Conservation (phyloP, 2,797 vertebrate species). For the Semotilus atromaculatus region DNA sequence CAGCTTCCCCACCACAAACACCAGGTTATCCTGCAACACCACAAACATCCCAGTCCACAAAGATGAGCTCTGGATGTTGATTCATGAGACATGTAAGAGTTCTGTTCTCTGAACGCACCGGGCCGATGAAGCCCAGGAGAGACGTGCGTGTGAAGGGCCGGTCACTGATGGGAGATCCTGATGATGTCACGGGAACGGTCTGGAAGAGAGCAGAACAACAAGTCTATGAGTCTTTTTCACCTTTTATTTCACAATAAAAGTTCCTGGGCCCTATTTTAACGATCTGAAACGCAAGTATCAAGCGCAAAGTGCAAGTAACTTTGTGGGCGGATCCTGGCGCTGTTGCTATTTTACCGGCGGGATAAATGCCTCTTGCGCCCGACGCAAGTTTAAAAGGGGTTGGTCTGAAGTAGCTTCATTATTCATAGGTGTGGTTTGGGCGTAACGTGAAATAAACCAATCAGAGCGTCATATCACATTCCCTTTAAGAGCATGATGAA, state of each 20-base stretch:
- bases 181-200: constrained; percentile 79
- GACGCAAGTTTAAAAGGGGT: too few relatives aligned
- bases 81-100: neutral
- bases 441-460: too few relatives aligned
- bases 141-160: constrained; percentile 91
- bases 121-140: constrained; percentile 93
- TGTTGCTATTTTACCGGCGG: too few relatives aligned
- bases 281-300: too few relatives aligned
- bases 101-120: constrained; percentile 76
- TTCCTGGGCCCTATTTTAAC: too few relatives aligned
- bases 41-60: neutral
- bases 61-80: neutral
- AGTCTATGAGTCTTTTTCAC: neutral
- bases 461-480: too few relatives aligned
- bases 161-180: constrained; percentile 84
- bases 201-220: constrained; percentile 55
- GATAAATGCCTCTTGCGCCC: too few relatives aligned
- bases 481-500: too few relatives aligned
- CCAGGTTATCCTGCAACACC: constrained; percentile 84
- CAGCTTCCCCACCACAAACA: constrained; percentile 94
- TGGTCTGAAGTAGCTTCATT: too few relatives aligned
- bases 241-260: neutral
- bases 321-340: too few relatives aligned
- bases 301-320: too few relatives aligned
- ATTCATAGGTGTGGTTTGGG: too few relatives aligned